Evolutionary conservation across 1,140 invertebrate genomes (phyloP), one percentile per base, ranked within the genome.

Genomic region (Colletes gigas): DNA sequence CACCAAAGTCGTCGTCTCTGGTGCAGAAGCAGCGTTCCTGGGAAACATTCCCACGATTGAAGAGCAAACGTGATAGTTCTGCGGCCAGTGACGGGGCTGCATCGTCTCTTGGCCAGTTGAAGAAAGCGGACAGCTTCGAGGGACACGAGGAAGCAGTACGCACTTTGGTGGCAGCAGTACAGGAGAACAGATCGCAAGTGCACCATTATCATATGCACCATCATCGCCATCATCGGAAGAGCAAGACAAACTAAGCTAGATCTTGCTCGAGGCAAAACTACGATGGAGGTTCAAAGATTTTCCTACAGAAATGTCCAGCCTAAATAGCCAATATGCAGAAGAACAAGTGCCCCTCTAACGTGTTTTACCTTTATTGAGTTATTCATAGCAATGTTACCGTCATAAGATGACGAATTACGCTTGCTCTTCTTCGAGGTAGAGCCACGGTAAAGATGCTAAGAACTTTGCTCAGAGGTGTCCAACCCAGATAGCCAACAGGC

Each of bases 131-230:
- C 84, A 96, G 95, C 87, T 96, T 96, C 88, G 95, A 96, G 90
- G 95, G 96, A 4, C 96, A 96, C 89, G 96, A 96, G 89, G 96
- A 96, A 86, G 95, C 96, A 7, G 96, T 96, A 6, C 93, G 96
- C 69, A 96, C 95, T 7, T 90, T 96, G 65, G 96, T 96, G 4
- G 95, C 95, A 17, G 96, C 95, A 21, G 95, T 96, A 0, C 95
- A 96, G 83, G 95, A 96, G 90, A 96, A 95, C 1, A 92, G 96
- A 55, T 93, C 91, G 14, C 92, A 92, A 76, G 82, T 92, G 6
- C 87, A 90, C 19, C 92, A 93, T 62, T 91, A 92, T 73, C 92
- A 93, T 62, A 80, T 89, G 21, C 91, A 92, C 75, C 92, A 93
- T 70, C 91, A 93, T 70, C 92, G 92, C 10, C 88, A 93, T 75